Evolutionary conservation across 2,797 vertebrate species (phyloP), one percentile per base, ranked within the genome.

Genomic region (Todus mexicanus): DNA sequence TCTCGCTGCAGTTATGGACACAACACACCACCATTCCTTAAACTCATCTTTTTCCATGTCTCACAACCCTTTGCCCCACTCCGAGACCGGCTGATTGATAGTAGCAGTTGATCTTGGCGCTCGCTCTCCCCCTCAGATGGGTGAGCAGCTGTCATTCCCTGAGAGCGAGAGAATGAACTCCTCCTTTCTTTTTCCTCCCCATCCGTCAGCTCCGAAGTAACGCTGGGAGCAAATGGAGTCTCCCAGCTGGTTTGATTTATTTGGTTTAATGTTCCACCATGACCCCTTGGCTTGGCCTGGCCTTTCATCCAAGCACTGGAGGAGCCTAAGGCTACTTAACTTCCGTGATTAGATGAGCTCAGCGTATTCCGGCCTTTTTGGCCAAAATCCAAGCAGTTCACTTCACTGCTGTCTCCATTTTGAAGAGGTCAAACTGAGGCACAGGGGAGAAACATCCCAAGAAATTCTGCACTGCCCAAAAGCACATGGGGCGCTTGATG

Each of bases 211-310:
- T 82, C 60, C 4, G 38, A 68, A 70, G 37, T 35, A 73, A 15
- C 0, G 2, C 79, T 51, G 86, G 75, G 72, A 91, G 90, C 90
- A 72, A 8, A 84, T 65, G 89, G 70, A 78, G 59, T 81, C 77
- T 78, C 94, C 91, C 94, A 53, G 92, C 70, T 92, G 91, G 18
- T 90, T 81, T 87, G 91, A 92, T 95, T 95, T 94, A 93, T 94
- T 92, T 65, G 91, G 89, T 92, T 93, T 93, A 80, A 11, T 35
- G 63, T 54, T 90, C 92, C 71, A 69, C 45, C 84, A 42, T 88
- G 94, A 93, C 91, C 95, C 81, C 64, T 66, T 17, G 54, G 84
- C 92, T 90, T 65, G 26, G 65, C 83, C 90, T 83, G 90, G 76
- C 81, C 92, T 96, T 94, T 96, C 91, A 95, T 96, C 89, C 87